Percentiles rank a stretch among this genome's conserved stretches.
Evolutionary conservation across 92 coral and sea anemone genomes (phyloP).

Genomic region (Phenganax marumi): DNA sequence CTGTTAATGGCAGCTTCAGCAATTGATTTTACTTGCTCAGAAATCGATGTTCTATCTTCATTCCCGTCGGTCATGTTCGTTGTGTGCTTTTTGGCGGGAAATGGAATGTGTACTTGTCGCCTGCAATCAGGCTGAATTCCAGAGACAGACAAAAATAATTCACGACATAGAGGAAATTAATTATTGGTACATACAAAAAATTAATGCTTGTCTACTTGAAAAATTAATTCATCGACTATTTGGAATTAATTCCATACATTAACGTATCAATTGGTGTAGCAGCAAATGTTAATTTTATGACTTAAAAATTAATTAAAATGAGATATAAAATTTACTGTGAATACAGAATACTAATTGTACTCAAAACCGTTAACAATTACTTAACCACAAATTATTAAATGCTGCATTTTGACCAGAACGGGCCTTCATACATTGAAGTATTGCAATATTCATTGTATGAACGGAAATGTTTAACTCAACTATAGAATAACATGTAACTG

Average conservation of each 20-base stretch:
- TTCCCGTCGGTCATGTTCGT: neutral
- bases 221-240: neutral
- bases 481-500: no score
- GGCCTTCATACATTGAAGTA: constrained; percentile 52
- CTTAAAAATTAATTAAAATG: constrained; percentile 2
- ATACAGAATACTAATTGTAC: constrained; percentile 12
- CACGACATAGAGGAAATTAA: constrained; percentile 6
- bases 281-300: neutral
- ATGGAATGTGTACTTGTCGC: neutral
- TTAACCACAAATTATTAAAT: constrained; percentile 6
- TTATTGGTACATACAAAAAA: neutral
- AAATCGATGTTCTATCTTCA: neutral
- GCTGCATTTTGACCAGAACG: constrained; percentile 45
- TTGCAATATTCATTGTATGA: no score
- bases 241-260: no score
- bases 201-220: neutral
- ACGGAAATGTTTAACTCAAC: no score
- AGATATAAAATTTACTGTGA: constrained; percentile 5
- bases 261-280: constrained; percentile 9
- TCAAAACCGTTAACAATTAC: neutral
- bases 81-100: neutral
- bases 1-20: constrained; percentile 54
- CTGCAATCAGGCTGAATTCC: neutral
- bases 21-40: constrained; percentile 42
- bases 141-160: constrained; percentile 21